phyloP scores from a whole-genome alignment of 2,888 invertebrate species.

The Drosophila antonietae region DNA sequence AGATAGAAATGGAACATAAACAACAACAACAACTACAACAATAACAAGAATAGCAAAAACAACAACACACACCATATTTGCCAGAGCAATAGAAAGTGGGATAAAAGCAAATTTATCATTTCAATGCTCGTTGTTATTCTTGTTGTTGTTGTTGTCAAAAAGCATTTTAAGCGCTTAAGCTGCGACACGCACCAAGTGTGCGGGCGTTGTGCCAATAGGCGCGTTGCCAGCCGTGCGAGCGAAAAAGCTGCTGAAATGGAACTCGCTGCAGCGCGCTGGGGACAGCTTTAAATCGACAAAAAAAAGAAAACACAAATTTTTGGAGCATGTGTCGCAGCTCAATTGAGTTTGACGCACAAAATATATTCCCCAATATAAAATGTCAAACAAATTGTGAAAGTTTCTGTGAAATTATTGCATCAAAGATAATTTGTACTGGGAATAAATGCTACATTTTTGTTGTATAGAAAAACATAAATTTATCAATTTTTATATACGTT shows the following conservation, averaged over 20 bases:
- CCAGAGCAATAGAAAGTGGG: slow-evolving; percentile 35
- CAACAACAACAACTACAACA: slow-evolving; percentile 22
- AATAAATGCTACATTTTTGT: not conserved
- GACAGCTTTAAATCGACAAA: slow-evolving; percentile 23
- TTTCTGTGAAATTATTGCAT: not conserved
- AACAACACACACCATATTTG: slow-evolving; percentile 12
- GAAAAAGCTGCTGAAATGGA: not conserved
- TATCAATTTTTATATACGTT: not conserved
- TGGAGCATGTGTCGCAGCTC: slow-evolving; percentile 30
- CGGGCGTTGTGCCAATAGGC: not conserved
- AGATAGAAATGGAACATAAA: slow-evolving; percentile 28
- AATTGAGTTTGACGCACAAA: slow-evolving; percentile 4
- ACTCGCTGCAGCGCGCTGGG: slow-evolving; percentile 13
- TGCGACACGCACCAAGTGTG: slow-evolving; percentile 62
- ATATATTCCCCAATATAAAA: slow-evolving; percentile 8
- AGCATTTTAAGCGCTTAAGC: slow-evolving; percentile 79
- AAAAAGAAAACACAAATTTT: slow-evolving; percentile 2
- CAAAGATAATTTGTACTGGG: not conserved
- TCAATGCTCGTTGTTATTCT: slow-evolving; percentile 18
- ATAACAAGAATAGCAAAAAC: slow-evolving; percentile 16
- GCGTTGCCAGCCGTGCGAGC: not conserved
- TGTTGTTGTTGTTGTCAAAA: slow-evolving; percentile 63
- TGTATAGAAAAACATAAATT: not conserved
- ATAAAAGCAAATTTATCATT: slow-evolving; percentile 72
- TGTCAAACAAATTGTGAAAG: slow-evolving; percentile 5